Base-by-base conservation (phyloP, 2,888 invertebrate genomes). In the Brenthis ino region DNA sequence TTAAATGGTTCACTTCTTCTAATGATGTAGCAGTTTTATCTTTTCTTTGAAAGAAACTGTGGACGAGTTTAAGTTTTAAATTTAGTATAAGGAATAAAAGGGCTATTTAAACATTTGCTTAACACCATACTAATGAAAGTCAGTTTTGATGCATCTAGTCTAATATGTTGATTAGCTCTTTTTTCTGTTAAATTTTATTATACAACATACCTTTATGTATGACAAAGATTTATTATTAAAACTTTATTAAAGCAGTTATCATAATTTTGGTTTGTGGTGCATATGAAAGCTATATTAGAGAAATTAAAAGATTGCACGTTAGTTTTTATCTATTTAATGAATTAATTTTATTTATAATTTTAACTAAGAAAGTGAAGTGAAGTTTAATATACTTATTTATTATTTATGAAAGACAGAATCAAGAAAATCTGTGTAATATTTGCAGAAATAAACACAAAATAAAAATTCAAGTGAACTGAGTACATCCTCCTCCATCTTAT, bases 241-340 rank as follows among this genome's bases (percentile, higher is more conserved):
- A 16, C 53, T 20, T 20, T 20, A 20, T 55, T 47, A 6, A 55
- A 61, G 56, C 50, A 61, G 60, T 48, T 24, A 16, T 61, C 55
- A 67, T 55, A 61, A 58, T 53, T 58, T 12, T 20, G 48, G 50
- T 50, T 24, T 60, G 61, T 63, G 67, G 67, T 67, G 67, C 67
- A 24, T 28, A 33, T 16, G 37, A 63, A 50, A 67, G 61, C 13
- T 67, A 48, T 56, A 61, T 61, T n/a, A 37, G 61, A 50, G 56
- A 43, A 54, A 24, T 57, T 16, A 47, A 24, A 48, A 48, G 11
- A 16, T 61, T 61, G 51, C 20, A n/a, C 11, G 43, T 57, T 14
- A 13, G 2, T 43, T 14, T 14, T 54, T 63, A 54, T 51, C 24
- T 20, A 54, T 43, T 6, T 6, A 3, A 60, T 48, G n/a, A 53